These are phyloP conservation scores for Leptinotarsa peninsularis DNA, from an alignment of 2,888 invertebrate species.

Conservation along the genomic window DNA sequence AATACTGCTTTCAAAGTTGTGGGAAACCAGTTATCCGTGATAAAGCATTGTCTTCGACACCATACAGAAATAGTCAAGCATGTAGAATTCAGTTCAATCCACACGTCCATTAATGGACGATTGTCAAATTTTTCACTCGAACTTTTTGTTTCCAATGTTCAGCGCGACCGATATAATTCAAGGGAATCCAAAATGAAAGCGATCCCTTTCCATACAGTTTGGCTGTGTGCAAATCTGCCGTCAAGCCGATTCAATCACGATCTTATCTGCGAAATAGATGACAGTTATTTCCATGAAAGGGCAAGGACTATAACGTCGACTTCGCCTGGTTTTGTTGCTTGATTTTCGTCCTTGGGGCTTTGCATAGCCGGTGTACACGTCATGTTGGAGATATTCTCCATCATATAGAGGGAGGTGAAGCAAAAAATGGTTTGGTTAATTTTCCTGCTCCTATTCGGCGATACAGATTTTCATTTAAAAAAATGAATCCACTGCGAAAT, in stretches of 20 bases:
- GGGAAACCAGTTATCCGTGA: not conserved
- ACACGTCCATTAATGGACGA: not conserved
- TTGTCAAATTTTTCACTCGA: not conserved
- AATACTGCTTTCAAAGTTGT: not conserved
- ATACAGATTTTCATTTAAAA: too few species aligned
- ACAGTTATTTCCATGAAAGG: conserved; percentile 68
- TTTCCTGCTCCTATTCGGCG: not conserved
- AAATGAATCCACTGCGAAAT: too few species aligned
- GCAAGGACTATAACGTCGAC: conserved; percentile 58
- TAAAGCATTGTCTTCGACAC: too few species aligned
- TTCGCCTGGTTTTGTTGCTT: conserved; percentile 46
- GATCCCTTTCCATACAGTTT: conserved; percentile 42
- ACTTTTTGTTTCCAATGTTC: not conserved
- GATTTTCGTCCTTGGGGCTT: conserved; percentile 53
- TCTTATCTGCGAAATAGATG: conserved; percentile 69
- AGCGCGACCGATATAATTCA: not conserved
- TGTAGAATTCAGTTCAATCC: not conserved
- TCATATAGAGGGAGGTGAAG: not conserved
- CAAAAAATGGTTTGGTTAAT: conserved; percentile 7
- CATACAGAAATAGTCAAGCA: too few species aligned
- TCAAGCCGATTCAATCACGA: conserved; percentile 69
- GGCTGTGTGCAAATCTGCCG: conserved; percentile 68
- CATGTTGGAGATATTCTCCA: conserved; percentile 13
- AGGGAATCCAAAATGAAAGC: conserved; percentile 35
- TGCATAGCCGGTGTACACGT: conserved; percentile 11